Evolutionary conservation across 2,888 invertebrate genomes (phyloP).

Genomic region (Netelia melanura): DNA sequence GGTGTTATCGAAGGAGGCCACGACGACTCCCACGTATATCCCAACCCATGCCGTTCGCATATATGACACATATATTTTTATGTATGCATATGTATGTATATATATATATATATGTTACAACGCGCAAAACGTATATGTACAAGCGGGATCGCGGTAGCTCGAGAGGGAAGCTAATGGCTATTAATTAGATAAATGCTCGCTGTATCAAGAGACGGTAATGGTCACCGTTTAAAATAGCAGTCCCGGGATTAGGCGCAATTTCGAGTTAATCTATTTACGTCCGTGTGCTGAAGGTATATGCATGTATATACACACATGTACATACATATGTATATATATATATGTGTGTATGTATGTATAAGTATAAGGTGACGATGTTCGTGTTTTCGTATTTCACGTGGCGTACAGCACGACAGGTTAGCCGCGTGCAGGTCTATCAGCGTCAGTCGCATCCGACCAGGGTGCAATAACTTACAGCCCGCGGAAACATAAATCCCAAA

Average conservation of each 20-base stretch:
- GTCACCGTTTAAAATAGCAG: constrained; percentile 80
- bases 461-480: constrained; percentile 20
- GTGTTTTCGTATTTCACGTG: constrained; percentile 58
- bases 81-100: constrained; percentile 4
- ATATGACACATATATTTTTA: neutral
- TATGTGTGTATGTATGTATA: neutral
- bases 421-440: constrained; percentile 12
- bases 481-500: constrained; percentile 17
- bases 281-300: constrained; percentile 56
- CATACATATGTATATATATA: neutral
- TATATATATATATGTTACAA: neutral
- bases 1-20: constrained; percentile 71
- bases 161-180: constrained; percentile 79
- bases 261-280: constrained; percentile 70
- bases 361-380: constrained; percentile 34
- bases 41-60: constrained; percentile 55
- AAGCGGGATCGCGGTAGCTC: constrained; percentile 68
- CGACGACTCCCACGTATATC: constrained; percentile 66
- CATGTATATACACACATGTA: constrained; percentile 5
- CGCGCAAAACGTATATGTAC: constrained; percentile 32
- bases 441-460: constrained; percentile 39
- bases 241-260: constrained; percentile 69
- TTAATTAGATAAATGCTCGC: constrained; percentile 82
- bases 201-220: constrained; percentile 79
- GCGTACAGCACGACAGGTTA: constrained; percentile 44